Evolutionary conservation across 2,888 invertebrate genomes (phyloP).

Genomic region (Mechanitis mazaeus): DNA sequence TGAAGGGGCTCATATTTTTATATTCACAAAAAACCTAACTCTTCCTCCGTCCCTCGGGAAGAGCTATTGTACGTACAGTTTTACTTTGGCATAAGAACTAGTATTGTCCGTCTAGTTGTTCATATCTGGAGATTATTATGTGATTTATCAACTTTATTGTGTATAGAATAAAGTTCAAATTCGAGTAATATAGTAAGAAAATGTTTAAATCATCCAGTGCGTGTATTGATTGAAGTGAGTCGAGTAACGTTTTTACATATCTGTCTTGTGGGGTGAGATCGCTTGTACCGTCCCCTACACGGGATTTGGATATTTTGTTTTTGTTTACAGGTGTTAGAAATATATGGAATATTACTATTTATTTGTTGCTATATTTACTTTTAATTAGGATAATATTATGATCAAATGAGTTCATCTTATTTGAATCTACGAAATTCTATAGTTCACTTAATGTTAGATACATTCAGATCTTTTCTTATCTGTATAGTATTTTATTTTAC

Average conservation of each 20-base stretch:
- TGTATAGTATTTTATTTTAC: no score
- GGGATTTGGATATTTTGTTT: constrained; percentile 27
- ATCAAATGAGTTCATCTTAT: no score
- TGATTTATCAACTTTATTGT: constrained; percentile 35
- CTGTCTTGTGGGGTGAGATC: constrained; percentile 64
- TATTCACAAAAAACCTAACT: constrained; percentile 73
- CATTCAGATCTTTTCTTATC: no score
- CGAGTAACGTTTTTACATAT: constrained; percentile 75
- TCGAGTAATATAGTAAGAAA: constrained; percentile 47
- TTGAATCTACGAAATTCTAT: no score
- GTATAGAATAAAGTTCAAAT: constrained; percentile 39
- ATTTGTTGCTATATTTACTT: no score
- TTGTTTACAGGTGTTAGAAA: constrained; percentile 13
- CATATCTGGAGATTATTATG: constrained; percentile 45
- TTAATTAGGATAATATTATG: no score
- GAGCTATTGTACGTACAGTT: constrained; percentile 38
- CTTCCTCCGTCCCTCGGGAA: constrained; percentile 56
- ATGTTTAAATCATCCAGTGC: constrained; percentile 72
- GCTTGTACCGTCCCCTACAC: constrained; percentile 37
- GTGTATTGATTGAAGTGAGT: constrained; percentile 76
- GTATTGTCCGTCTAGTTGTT: constrained; percentile 58
- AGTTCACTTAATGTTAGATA: no score
- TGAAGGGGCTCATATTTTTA: constrained; percentile 76
- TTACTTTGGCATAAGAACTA: constrained; percentile 47
- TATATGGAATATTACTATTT: no score